Conservation (phyloP, 2,113 vertebrate species). For the Cebus imitator region DNA sequence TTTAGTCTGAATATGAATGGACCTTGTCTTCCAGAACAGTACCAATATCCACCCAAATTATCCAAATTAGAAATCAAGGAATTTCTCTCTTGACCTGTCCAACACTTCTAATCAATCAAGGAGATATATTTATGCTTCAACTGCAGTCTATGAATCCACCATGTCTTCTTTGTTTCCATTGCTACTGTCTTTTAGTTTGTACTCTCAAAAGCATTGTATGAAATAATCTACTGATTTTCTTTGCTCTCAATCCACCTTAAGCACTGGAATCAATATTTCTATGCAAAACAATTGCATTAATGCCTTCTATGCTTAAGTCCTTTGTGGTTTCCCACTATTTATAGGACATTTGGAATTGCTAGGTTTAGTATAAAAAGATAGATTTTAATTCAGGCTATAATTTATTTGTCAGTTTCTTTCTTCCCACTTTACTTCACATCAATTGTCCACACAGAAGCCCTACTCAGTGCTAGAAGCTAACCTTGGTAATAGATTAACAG, state of each 20-base stretch:
- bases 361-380: background rate
- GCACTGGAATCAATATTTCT: background rate
- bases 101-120: background rate
- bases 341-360: background rate
- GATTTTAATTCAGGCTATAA: background rate
- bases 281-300: background rate
- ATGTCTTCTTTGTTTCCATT: background rate
- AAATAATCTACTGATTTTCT: background rate
- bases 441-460: background rate
- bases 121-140: background rate
- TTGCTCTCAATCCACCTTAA: background rate
- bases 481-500: background rate
- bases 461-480: background rate
- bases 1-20: background rate
- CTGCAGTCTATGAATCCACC: background rate
- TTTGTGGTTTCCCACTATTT: background rate
- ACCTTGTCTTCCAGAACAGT: background rate
- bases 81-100: background rate
- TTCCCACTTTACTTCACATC: background rate
- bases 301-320: background rate
- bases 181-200: background rate
- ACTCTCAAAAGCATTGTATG: background rate
- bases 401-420: background rate
- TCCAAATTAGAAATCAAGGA: slow-evolving; percentile 8
- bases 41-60: background rate